Conservation (phyloP, 2,888 invertebrate species). For the Blastobasis lacticolella region DNA sequence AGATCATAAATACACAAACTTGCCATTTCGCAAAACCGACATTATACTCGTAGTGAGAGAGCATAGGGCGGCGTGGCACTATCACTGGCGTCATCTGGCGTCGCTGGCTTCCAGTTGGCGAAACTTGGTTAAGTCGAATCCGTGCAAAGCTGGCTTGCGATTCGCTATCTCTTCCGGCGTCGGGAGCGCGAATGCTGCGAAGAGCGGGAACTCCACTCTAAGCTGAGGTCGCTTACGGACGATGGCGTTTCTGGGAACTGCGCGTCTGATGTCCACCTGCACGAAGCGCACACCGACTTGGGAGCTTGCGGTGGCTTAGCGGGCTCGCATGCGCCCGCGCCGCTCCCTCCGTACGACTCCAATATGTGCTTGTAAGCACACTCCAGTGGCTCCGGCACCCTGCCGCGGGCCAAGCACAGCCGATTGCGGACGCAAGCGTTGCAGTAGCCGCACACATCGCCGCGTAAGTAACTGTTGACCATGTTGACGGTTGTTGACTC, state of each 20-base stretch:
- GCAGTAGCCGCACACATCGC: constrained; percentile 65
- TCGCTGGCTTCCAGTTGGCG: no score
- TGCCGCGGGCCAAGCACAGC: constrained; percentile 53
- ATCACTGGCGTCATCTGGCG: background rate
- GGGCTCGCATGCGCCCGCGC: constrained; percentile 15
- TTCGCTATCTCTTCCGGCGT: constrained; percentile 52
- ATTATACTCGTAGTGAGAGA: background rate
- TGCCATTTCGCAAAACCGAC: background rate
- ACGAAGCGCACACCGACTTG: constrained; percentile 53
- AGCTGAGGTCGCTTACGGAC: constrained; percentile 57
- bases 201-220: constrained; percentile 62
- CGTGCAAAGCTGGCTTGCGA: no score
- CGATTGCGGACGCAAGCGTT: constrained; percentile 60
- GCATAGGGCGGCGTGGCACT: background rate
- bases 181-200: constrained; percentile 47
- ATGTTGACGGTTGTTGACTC: constrained; percentile 34
- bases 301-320: constrained; percentile 41
- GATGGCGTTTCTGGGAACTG: constrained; percentile 66
- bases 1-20: background rate
- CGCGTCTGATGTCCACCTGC: constrained; percentile 66
- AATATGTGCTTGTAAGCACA: constrained; percentile 69
- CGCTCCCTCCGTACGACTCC: constrained; percentile 47
- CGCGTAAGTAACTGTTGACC: constrained; percentile 48
- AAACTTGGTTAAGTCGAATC: no score
- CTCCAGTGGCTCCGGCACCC: constrained; percentile 56